Evolutionary conservation across 1,140 invertebrate species (phyloP), one percentile per base, ranked within the genome.

Genomic region (Dolichoris vasculosae): DNA sequence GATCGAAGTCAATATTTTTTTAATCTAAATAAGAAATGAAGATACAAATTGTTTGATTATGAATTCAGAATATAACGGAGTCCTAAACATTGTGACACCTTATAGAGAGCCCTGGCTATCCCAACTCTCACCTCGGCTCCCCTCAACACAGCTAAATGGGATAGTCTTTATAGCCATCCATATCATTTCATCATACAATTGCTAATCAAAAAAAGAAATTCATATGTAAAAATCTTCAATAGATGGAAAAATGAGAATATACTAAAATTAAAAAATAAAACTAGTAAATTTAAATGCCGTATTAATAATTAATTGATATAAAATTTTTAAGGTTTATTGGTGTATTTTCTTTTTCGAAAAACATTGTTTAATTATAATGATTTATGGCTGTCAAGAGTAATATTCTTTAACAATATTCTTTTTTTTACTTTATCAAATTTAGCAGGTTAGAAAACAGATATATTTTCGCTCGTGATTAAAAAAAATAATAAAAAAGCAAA

Each of bases 71-170:
- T 84, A 88, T 87, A 84, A 87, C 89, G 88, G 87, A 90, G 88
- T 87, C 88, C 86, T 88, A 91, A 90, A 89, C 88, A 89, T 82
- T 88, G 86, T 87, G 87, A 90, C 90, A 91, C 89, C 90, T 89
- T 90, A 88, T 91, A 91, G 90, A 89, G 88, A 91, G 91, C 88
- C 90, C 90, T 92, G 91, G 91, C 91, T 92, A 92, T 85, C 86
- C 91, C 91, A 92, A 91, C 90, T 80, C 90, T 92, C 90, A 91
- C 88, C 86, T 91, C 91, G 91, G 90, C 91, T 91, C 91, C 91
- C 91, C 91, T 91, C 90, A 92, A 92, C 90, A 89, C 91, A 92
- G 91, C 90, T 92, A 90, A 87, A 89, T 87, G 46, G 88, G 88
- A 90, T 89, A 88, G 87, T 77, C 46, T 79, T 69, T n/a, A 9